Conservation (phyloP, 1,140 invertebrate genomes). For the Drosophila elegans region DNA sequence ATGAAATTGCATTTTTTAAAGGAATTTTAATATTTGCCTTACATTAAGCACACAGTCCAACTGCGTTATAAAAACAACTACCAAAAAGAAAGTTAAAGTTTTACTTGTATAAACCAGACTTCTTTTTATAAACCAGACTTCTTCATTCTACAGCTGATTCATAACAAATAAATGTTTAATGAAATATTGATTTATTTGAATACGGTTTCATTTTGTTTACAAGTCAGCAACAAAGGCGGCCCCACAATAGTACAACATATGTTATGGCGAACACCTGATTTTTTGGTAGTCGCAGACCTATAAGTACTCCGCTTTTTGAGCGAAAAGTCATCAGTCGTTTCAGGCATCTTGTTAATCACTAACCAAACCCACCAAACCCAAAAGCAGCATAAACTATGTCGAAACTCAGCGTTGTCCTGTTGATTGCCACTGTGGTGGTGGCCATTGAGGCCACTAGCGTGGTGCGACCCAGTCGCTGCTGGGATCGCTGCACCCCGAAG, state of each 20-base stretch:
- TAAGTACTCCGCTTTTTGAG: neutral
- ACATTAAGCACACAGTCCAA: too few species aligned
- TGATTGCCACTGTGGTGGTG: conserved; percentile 24
- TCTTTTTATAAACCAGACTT: too few species aligned
- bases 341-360: neutral
- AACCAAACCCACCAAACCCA: too few species aligned
- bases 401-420: conserved; percentile 39
- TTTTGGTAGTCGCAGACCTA: neutral
- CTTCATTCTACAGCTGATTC: too few species aligned
- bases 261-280: neutral
- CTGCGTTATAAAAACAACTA: too few species aligned
- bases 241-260: neutral
- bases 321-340: neutral
- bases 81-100: too few species aligned
- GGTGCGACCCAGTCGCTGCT: neutral
- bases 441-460: conserved; percentile 29
- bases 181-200: too few species aligned
- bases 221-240: neutral
- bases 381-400: conserved; percentile 25
- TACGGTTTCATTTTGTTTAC: too few species aligned
- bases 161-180: too few species aligned
- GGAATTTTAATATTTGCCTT: too few species aligned
- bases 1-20: too few species aligned
- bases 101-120: too few species aligned
- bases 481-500: conserved; percentile 39